Evolutionary conservation across 2,888 invertebrate species (phyloP).

Genomic region (Dolichomitus sp.): DNA sequence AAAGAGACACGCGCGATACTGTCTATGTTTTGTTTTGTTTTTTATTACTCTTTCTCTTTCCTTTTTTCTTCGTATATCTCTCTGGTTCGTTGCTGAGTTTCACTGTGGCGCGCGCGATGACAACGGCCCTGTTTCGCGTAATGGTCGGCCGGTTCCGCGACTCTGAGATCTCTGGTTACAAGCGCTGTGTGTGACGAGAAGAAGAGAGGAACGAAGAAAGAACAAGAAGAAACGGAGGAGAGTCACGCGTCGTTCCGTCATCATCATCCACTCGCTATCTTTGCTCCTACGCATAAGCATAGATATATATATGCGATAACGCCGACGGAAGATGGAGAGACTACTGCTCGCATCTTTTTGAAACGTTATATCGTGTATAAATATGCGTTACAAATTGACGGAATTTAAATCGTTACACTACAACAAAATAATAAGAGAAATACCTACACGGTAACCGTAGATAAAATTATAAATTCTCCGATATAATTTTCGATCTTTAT

Average conservation of each 20-base stretch:
- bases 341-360: background rate
- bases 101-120: conserved; percentile 45
- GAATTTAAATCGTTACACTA: background rate
- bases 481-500: background rate
- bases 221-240: conserved; percentile 35
- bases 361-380: conserved; percentile 12
- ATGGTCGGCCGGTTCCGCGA: conserved; percentile 58
- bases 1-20: conserved; percentile 9
- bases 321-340: background rate
- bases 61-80: conserved; percentile 26
- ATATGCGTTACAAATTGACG: background rate
- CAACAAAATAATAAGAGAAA: background rate
- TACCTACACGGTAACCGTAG: background rate
- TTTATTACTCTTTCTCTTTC: background rate
- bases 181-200: conserved; percentile 30
- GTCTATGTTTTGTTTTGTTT: background rate
- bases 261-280: conserved; percentile 41
- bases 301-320: conserved; percentile 32
- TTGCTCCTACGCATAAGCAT: conserved; percentile 30
- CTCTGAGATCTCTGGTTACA: conserved; percentile 63
- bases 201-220: conserved; percentile 33
- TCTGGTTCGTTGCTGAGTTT: conserved; percentile 36
- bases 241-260: conserved; percentile 46
- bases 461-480: too few species aligned
- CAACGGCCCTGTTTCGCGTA: conserved; percentile 60